These are phyloP conservation scores for Sphaeridia pumilis DNA, from an alignment of 2,888 invertebrate species.

Conservation along the genomic window DNA sequence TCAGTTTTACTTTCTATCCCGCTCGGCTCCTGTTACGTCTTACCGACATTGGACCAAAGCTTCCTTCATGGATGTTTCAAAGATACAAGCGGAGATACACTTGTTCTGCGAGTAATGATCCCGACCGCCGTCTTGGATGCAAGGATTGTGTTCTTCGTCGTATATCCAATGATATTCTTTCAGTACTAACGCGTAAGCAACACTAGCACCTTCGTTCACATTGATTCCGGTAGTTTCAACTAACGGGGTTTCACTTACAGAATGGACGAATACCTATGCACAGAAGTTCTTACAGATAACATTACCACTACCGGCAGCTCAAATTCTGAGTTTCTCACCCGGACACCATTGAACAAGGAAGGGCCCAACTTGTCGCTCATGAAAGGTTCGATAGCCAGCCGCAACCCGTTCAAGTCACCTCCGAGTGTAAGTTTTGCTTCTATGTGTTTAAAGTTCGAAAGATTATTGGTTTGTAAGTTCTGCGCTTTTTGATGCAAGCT, in stretches of 20 bases:
- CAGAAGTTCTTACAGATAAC: not conserved
- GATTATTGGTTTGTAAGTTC: not conserved
- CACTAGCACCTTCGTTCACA: constrained; percentile 16
- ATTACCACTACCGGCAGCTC: not conserved
- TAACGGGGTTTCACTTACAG: constrained; percentile 15
- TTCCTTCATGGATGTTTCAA: not conserved
- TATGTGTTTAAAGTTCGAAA: not conserved
- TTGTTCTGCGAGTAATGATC: constrained; percentile 12
- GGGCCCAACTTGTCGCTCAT: constrained; percentile 15
- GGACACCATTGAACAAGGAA: constrained; percentile 14
- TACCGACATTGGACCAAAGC: constrained; percentile 17
- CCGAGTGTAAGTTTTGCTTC: constrained; percentile 3
- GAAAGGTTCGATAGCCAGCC: constrained; percentile 18
- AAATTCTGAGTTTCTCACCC: constrained; percentile 5
- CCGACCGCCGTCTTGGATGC: not conserved
- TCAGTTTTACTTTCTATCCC: not conserved
- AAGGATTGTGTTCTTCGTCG: constrained; percentile 14
- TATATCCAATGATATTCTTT: constrained; percentile 17
- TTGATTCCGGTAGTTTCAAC: constrained; percentile 18
- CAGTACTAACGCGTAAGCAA: constrained; percentile 12
- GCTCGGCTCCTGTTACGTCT: not conserved
- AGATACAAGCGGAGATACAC: constrained; percentile 19
- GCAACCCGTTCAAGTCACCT: constrained; percentile 17
- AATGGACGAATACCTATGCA: constrained; percentile 19
- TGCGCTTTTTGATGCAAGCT: not conserved